A percentile compares a stretch with the other conserved stretches of the same genome.
phyloP scores from a whole-genome alignment of 1,140 invertebrate species.

The Melitaea cinxia region DNA sequence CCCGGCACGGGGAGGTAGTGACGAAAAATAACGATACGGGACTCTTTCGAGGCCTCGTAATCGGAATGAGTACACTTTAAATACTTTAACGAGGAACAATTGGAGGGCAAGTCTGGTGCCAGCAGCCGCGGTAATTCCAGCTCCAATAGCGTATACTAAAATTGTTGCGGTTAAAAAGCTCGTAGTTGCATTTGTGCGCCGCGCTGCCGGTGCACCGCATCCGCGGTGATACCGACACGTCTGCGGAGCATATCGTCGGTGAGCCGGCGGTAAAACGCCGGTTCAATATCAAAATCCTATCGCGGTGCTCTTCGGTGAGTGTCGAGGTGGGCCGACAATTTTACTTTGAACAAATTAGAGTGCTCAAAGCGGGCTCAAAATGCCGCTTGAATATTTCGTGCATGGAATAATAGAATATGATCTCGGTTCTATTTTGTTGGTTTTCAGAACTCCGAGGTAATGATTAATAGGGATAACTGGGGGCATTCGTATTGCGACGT shows the following conservation, averaged over 20 bases:
- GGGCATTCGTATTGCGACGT: too few species aligned
- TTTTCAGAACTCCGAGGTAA: slow-evolving; percentile 88
- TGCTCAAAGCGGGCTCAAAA: slow-evolving; percentile 89
- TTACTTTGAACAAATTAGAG: slow-evolving; percentile 93
- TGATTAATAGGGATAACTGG: too few species aligned
- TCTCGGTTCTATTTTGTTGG: slow-evolving; percentile 89
- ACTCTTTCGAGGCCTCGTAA: slow-evolving; percentile 86
- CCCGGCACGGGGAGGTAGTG: slow-evolving; percentile 90
- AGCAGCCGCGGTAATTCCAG: slow-evolving; percentile 96
- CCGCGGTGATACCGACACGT: slow-evolving; percentile 80
- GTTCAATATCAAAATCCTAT: slow-evolving; percentile 77
- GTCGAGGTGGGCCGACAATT: slow-evolving; percentile 85
- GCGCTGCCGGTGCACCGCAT: slow-evolving; percentile 83
- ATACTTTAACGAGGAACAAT: slow-evolving; percentile 84
- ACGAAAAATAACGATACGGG: slow-evolving; percentile 94
- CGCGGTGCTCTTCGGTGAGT: slow-evolving; percentile 84
- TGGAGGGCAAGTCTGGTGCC: slow-evolving; percentile 96
- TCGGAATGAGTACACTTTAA: slow-evolving; percentile 91
- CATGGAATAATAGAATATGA: slow-evolving; percentile 93
- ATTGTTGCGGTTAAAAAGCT: slow-evolving; percentile 91
- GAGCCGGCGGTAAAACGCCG: slow-evolving; percentile 63
- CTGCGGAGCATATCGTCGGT: slow-evolving; percentile 74
- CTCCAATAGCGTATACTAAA: slow-evolving; percentile 95
- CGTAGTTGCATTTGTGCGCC: slow-evolving; percentile 87
- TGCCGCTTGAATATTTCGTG: slow-evolving; percentile 87